A percentile compares a stretch with the other conserved stretches of the same genome.
Evolutionary conservation across 2,797 vertebrate genomes (phyloP).

Genomic region (Sciurus carolinensis): DNA sequence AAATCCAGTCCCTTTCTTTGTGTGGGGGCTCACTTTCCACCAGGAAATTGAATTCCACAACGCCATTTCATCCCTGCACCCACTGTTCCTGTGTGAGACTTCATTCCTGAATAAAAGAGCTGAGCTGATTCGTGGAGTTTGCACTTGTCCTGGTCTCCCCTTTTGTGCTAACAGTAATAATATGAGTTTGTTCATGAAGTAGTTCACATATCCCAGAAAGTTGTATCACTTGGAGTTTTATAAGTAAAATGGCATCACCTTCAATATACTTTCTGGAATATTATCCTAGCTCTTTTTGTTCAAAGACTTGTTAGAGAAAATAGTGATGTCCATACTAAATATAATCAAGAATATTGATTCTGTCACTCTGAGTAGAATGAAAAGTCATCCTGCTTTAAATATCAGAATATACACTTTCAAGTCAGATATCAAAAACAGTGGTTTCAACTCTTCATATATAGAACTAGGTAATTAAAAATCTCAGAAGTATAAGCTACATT

Average conservation of each 20-base stretch:
- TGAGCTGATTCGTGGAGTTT: too few species aligned
- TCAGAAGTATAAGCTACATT: neutral
- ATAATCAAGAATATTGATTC: constrained; percentile 20
- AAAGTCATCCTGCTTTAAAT: neutral
- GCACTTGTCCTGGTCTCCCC: too few species aligned
- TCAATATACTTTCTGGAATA: neutral
- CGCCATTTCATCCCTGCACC: too few species aligned
- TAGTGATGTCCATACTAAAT: neutral
- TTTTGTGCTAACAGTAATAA: neutral
- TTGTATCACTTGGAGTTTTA: neutral
- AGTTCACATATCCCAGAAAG: neutral
- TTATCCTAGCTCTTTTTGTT: neutral
- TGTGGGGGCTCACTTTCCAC: too few species aligned
- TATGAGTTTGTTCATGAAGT: neutral
- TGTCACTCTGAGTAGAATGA: neutral
- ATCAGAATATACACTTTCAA: neutral
- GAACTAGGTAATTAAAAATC: constrained; percentile 10
- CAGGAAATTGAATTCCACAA: too few species aligned
- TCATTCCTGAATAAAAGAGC: too few species aligned
- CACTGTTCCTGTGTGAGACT: too few species aligned
- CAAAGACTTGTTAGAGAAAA: neutral
- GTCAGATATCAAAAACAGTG: neutral
- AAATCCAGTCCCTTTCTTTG: too few species aligned
- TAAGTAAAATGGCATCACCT: neutral
- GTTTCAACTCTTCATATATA: constrained; percentile 11